phyloP scores from a whole-genome alignment of 1,140 invertebrate species.

The Physella acuta region DNA sequence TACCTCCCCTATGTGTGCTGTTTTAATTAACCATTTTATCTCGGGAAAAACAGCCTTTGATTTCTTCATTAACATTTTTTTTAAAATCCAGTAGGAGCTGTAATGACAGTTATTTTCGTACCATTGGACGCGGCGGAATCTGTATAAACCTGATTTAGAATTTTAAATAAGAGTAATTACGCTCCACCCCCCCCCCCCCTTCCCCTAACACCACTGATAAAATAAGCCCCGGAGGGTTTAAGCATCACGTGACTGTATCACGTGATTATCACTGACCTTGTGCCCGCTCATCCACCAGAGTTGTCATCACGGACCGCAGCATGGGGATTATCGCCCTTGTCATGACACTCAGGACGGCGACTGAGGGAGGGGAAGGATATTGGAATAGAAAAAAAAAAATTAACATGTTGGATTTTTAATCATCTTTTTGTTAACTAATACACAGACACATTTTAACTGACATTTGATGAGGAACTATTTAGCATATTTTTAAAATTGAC shows the following conservation, averaged over 20 bases:
- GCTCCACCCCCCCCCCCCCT: background rate
- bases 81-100: background rate
- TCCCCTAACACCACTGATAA: background rate
- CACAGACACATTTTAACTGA: too few relatives aligned
- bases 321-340: constrained; percentile 13
- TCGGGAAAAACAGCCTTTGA: too few relatives aligned
- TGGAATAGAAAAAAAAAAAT: too few relatives aligned
- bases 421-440: too few relatives aligned
- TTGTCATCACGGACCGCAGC: constrained; percentile 11
- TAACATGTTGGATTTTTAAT: too few relatives aligned
- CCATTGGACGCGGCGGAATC: background rate
- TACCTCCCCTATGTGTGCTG: too few relatives aligned
- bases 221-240: background rate
- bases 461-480: too few relatives aligned
- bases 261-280: constrained; percentile 19
- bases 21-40: too few relatives aligned
- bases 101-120: background rate
- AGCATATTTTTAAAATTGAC: too few relatives aligned
- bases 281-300: background rate
- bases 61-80: too few relatives aligned
- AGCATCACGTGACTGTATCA: background rate
- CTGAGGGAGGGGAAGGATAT: too few relatives aligned
- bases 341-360: constrained; percentile 2
- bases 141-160: background rate
- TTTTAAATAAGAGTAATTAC: background rate